phyloP scores from a whole-genome alignment of 2,888 invertebrate species.

The Sialis fuliginosa region DNA sequence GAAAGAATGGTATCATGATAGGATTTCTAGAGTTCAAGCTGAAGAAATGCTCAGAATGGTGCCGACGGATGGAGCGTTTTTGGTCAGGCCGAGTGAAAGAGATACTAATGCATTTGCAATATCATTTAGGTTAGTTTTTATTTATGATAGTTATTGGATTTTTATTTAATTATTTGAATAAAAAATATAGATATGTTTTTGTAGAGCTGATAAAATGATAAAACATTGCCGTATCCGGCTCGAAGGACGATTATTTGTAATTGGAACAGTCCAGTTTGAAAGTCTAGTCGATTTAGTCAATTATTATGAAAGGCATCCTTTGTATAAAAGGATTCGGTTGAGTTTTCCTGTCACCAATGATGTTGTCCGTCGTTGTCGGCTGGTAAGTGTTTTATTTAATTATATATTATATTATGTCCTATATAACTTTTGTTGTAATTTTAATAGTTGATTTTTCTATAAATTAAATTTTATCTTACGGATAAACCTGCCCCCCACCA shows the following conservation, averaged over 20 bases:
- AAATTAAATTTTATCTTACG: no score
- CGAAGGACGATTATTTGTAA: slow-evolving; percentile 79
- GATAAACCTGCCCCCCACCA: no score
- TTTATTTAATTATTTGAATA: background rate
- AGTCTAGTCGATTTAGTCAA: slow-evolving; percentile 85
- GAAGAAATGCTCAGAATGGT: slow-evolving; percentile 77
- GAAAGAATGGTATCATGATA: slow-evolving; percentile 82
- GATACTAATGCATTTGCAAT: slow-evolving; percentile 78
- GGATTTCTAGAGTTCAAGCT: slow-evolving; percentile 61
- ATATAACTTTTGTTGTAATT: background rate
- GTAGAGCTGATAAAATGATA: slow-evolving; percentile 79
- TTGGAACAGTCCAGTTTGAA: slow-evolving; percentile 87
- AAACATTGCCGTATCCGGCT: slow-evolving; percentile 93
- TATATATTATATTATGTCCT: slow-evolving; percentile 2
- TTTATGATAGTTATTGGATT: slow-evolving; percentile 2
- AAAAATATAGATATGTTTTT: slow-evolving; percentile 9
- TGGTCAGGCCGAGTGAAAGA: slow-evolving; percentile 82
- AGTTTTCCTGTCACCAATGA: slow-evolving; percentile 70
- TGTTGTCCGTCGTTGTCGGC: slow-evolving; percentile 38
- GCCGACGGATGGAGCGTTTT: slow-evolving; percentile 81
- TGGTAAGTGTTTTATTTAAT: slow-evolving; percentile 31
- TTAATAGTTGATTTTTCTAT: no score
- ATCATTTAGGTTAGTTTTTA: slow-evolving; percentile 58
- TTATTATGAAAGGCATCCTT: slow-evolving; percentile 77
- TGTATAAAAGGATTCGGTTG: slow-evolving; percentile 82